These are phyloP conservation scores for Slavum lentiscoides DNA, from an alignment of 2,888 invertebrate genomes.

Conservation along the genomic window DNA sequence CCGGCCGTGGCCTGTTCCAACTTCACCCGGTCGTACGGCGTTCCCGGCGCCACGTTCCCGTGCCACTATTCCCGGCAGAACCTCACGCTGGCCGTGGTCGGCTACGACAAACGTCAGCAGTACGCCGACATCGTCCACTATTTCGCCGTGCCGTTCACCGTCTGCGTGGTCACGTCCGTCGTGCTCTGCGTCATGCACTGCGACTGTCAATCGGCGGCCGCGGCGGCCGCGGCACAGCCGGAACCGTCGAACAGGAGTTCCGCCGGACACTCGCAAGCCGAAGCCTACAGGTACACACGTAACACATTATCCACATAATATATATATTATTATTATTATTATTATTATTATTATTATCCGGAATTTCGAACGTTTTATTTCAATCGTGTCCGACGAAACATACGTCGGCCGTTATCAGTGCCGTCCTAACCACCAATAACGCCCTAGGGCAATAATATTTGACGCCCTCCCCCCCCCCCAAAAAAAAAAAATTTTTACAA, in stretches of 20 bases:
- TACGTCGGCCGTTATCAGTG: too few relatives aligned
- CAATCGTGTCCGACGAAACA: too few relatives aligned
- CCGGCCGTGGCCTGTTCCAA: conserved; percentile 76
- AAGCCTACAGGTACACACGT: conserved; percentile 40
- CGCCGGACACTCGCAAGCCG: conserved; percentile 35
- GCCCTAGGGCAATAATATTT: too few relatives aligned
- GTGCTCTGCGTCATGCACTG: conserved; percentile 85
- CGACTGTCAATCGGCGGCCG: conserved; percentile 67
- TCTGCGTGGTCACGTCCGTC: conserved; percentile 81
- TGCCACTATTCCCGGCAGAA: conserved; percentile 78
- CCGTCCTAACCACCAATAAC: too few relatives aligned
- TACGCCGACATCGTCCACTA: conserved; percentile 81
- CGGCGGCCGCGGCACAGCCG: conserved; percentile 63
- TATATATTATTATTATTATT: too few relatives aligned
- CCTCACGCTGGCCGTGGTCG: conserved; percentile 78
- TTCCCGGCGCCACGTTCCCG: conserved; percentile 69
- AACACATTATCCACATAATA: too few relatives aligned
- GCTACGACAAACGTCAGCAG: conserved; percentile 81
- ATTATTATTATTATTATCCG: too few relatives aligned
- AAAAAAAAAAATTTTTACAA: too few relatives aligned
- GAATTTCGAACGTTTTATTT: too few relatives aligned
- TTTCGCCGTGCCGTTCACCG: conserved; percentile 80
- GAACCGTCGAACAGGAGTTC: conserved; percentile 36
- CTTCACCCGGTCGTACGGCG: conserved; percentile 73
- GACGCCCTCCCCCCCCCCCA: too few relatives aligned